A percentile compares a stretch with the other conserved stretches of the same genome.
phyloP scores from a whole-genome alignment of 2,113 vertebrate genomes.

The Salvelinus alpinus region DNA sequence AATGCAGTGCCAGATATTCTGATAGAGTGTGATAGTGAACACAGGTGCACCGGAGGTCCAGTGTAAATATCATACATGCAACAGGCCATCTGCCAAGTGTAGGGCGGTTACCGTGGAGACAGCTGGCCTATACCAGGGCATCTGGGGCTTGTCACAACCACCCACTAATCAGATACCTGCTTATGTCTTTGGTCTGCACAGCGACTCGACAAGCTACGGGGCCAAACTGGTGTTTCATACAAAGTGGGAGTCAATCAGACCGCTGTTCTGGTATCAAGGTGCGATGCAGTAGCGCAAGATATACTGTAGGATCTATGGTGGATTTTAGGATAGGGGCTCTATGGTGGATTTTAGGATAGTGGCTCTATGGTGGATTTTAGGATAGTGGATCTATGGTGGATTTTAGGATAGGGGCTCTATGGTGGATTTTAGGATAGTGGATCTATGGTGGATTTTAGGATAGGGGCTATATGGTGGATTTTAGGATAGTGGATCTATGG shows the following conservation, averaged over 20 bases:
- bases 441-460: no score
- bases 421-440: no score
- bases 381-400: no score
- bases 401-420: no score
- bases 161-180: conserved; percentile 59
- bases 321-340: no score
- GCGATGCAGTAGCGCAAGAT: conserved; percentile 13
- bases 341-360: no score
- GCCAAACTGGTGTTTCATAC: conserved; percentile 45
- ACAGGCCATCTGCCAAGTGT: background rate
- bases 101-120: conserved; percentile 24
- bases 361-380: no score
- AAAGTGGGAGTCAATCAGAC: conserved; percentile 31
- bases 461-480: no score
- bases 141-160: conserved; percentile 50
- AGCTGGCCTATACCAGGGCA: conserved; percentile 56
- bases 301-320: no score
- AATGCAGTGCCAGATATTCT: background rate
- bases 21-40: background rate
- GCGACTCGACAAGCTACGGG: conserved; percentile 43
- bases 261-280: conserved; percentile 13
- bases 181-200: conserved; percentile 57
- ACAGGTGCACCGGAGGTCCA: background rate
- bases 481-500: no score
- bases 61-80: background rate